Evolutionary conservation across 2,113 vertebrate genomes (phyloP), one percentile per base, ranked within the genome.

Genomic region (Fulmarus glacialis): DNA sequence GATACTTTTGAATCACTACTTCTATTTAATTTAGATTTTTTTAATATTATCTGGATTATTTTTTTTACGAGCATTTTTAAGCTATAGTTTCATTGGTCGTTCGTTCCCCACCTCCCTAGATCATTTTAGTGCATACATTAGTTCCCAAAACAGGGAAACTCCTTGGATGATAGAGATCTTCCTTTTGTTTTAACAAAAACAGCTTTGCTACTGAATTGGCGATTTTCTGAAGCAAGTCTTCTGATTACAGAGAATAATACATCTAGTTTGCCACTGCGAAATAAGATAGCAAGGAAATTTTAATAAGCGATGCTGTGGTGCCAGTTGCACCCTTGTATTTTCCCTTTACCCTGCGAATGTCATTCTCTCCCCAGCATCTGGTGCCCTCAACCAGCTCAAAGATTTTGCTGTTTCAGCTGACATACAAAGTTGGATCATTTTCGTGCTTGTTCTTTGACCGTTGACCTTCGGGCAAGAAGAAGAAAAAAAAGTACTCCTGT

Each of bases 401-500:
- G 89, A 56, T 84, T 87, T 62, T 56, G 52, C 4, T 23, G 43
- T 95, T 93, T 47, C 87, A 89, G 56, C 77, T 42, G 82, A 82
- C 32, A 9, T 40, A 4, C 66, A 52, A 42, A 52, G 45, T 6
- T 86, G 64, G 90, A 74, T 96, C 91, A 6, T 96, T 94, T 96
- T 58, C 7, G 4, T 83, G 62, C 78, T 96, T 16, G 3, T 90
- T 93, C 87, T 96, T 90, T 93, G 80, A 62, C 83, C 3, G 0
- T 52, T 96, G 92, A 96, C 94, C 96, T 96, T 92, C 9, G 27
- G 88, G 67, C 82, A 75, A 79, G 91, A 67, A 70, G 82, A 81
- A 94, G 81, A 27, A 72, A 36, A 87, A n/a, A 87, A 78, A 4
- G 42, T 24, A 68, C 40, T 87, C 81, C 71, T 62, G 42, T 38